These are phyloP conservation scores for Harpalus rufipes DNA, from an alignment of 2,888 invertebrate genomes.

Conservation along the genomic window DNA sequence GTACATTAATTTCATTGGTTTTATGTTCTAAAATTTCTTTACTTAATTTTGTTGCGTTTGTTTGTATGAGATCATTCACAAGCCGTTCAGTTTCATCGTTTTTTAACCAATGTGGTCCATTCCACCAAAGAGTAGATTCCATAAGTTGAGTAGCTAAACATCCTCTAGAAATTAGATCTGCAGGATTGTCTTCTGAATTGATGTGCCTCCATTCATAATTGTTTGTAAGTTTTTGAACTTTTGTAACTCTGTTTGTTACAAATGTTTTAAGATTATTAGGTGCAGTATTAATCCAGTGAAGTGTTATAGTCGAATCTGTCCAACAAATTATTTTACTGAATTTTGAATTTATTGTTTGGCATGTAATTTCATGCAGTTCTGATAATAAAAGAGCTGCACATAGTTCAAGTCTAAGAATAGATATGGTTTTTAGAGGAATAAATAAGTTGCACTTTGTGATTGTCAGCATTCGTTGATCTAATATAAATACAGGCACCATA, in stretches of 20 bases:
- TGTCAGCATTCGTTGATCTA: neutral
- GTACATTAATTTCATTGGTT: neutral
- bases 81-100: constrained; percentile 68
- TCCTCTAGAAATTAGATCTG: constrained; percentile 69
- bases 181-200: constrained; percentile 68
- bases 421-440: constrained; percentile 17
- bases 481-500: constrained; percentile 25
- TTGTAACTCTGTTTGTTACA: constrained; percentile 67
- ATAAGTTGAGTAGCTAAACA: constrained; percentile 62
- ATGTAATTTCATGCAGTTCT: neutral
- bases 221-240: constrained; percentile 65
- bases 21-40: constrained; percentile 54
- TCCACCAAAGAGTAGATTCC: constrained; percentile 62
- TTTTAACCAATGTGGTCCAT: constrained; percentile 68
- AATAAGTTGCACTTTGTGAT: neutral
- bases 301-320: constrained; percentile 67
- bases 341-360: neutral
- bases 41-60: constrained; percentile 68
- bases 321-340: constrained; percentile 42
- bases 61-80: constrained; percentile 20
- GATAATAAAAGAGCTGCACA: constrained; percentile 5
- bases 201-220: constrained; percentile 67
- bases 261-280: constrained; percentile 64
- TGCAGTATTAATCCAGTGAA: constrained; percentile 62
- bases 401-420: constrained; percentile 3